phyloP scores from a whole-genome alignment of 2,797 vertebrate genomes.

The Eulemur rubriventer region DNA sequence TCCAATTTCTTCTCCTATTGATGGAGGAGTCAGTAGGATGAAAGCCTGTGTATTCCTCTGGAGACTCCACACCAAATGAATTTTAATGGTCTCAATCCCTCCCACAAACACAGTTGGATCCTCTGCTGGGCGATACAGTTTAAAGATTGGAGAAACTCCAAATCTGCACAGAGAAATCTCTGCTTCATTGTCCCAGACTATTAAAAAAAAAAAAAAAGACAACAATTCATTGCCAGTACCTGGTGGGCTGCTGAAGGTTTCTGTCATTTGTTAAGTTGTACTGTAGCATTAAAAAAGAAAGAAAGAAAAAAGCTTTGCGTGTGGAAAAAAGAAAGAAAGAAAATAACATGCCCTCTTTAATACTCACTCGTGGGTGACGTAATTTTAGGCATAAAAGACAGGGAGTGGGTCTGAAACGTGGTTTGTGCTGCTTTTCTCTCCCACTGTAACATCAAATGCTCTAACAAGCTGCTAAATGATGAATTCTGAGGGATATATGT shows the following conservation, averaged over 20 bases:
- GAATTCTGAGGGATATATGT: neutral
- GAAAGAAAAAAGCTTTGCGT: neutral
- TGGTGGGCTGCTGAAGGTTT: constrained; percentile 20
- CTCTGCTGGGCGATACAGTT: constrained; percentile 54
- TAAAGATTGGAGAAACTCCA: constrained; percentile 64
- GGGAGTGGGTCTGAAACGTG: neutral
- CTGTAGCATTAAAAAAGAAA: constrained; percentile 26
- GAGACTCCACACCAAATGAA: constrained; percentile 13
- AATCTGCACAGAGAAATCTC: constrained; percentile 43
- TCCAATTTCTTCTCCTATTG: neutral
- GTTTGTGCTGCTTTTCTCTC: accelerated
- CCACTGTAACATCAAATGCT: neutral
- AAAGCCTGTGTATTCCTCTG: neutral
- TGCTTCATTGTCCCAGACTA: constrained; percentile 32
- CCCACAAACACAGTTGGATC: constrained; percentile 36
- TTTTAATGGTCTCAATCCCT: constrained; percentile 45
- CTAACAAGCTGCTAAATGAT: neutral
- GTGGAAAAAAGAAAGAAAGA: neutral
- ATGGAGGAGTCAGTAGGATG: neutral
- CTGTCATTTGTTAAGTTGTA: constrained; percentile 39
- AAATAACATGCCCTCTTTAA: neutral
- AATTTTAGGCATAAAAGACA: neutral
- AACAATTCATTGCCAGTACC: constrained; percentile 17
- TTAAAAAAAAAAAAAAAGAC: constrained; percentile 34
- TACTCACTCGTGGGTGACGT: neutral